A percentile compares a stretch with the other conserved stretches of the same genome.
Evolutionary conservation across 2,888 invertebrate genomes (phyloP).

Genomic region (Sinelater perroti): DNA sequence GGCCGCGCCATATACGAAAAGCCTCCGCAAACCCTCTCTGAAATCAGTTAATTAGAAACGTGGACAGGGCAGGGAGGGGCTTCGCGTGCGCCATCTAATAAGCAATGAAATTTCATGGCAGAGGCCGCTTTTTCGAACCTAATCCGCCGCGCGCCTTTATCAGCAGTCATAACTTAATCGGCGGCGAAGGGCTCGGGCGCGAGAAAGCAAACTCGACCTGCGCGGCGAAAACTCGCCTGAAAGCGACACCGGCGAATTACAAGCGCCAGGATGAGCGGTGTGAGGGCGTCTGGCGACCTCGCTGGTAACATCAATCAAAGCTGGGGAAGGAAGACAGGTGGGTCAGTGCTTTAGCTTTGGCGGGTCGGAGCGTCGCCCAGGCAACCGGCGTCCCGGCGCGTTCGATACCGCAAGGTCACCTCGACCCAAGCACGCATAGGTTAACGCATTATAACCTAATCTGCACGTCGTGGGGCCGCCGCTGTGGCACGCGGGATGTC

Average conservation of each 20-base stretch:
- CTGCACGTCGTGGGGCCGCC: constrained; percentile 19
- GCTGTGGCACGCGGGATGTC: constrained; percentile 3
- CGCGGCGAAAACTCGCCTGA: constrained; percentile 9
- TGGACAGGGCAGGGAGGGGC: too few species aligned
- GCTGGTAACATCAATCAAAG: constrained; percentile 42
- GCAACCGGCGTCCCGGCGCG: constrained; percentile 45
- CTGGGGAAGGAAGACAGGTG: constrained; percentile 44
- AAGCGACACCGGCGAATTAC: constrained; percentile 23
- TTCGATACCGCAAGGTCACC: constrained; percentile 46
- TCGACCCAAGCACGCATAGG: constrained; percentile 34
- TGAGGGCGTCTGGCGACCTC: constrained; percentile 25
- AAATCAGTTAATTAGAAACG: too few species aligned
- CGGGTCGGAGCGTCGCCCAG: constrained; percentile 44
- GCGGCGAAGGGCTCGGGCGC: neutral
- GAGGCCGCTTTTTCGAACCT: too few species aligned
- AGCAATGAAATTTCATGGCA: too few species aligned
- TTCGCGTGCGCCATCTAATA: too few species aligned
- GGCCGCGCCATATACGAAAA: too few species aligned
- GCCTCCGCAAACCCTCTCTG: too few species aligned
- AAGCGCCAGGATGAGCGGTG: constrained; percentile 23
- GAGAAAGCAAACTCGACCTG: too few species aligned
- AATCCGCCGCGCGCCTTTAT: too few species aligned
- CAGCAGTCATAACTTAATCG: too few species aligned
- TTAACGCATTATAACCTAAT: constrained; percentile 35
- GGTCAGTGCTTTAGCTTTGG: constrained; percentile 47